Base-by-base conservation (phyloP, 2,888 invertebrate genomes). In the Oxycera nigricornis region DNA sequence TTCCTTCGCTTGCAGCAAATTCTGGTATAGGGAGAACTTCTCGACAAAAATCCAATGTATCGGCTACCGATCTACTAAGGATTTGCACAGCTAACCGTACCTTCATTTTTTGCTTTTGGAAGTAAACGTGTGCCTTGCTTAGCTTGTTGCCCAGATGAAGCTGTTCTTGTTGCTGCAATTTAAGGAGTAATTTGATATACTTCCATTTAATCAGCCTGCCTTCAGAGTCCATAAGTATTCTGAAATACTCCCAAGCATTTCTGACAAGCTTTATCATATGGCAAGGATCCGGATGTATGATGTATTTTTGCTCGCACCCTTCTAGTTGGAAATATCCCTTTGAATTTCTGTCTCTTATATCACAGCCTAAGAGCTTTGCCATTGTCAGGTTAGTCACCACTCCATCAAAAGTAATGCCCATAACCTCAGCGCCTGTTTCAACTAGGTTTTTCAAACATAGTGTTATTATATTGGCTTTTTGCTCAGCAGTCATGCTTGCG, bases 91-190 rank as follows among this genome's bases (percentile, higher is more conserved):
- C 52, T 11, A 52, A 17, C 6, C 17, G 7, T n/a, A 52, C 52
- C 24, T 24, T 39, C 39, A 39, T 39, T 7, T 39, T 11, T 11
- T 39, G 39, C 39, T 11, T 52, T 0, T 22, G 24, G 20, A 74
- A 74, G 57, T 74, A 68, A 35, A 67, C 55, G 46, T 68, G 70
- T 14, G 39, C 57, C 41, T 28, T 24, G 4, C 68, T 30, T 39
- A 74, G 41, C 57, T 68, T 74, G 26, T 73, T 72, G 7, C 57
- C 72, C 22, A 72, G 39, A 72, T 72, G 72, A 2, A 72, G 24
- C 9, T 35, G 22, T 39, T 72, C 39, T 41, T n/a, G 50, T 28
- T 72, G 39, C 59, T 72, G 72, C 7, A 72, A 24, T 9, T 24
- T 0, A 4, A 20, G 24, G 24, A 72, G 14, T 1, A 1, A 0